phyloP scores from a whole-genome alignment of 2,113 vertebrate species.

The Gulo gulo region DNA sequence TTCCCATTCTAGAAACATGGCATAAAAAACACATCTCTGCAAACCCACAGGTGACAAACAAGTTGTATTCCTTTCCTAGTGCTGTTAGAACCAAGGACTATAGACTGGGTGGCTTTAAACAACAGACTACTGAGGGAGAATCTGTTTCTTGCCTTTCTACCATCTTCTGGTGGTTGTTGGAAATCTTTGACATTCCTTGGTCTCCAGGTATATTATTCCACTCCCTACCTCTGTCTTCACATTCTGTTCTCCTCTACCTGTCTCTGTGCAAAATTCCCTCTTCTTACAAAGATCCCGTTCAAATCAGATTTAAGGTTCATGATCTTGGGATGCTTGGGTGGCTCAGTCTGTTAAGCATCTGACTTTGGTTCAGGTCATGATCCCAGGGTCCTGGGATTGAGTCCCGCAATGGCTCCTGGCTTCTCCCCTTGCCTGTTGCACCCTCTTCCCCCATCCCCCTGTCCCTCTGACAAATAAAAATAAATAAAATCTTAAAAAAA shows the following conservation, averaged over 20 bases:
- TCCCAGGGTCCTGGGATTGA: too few relatives aligned
- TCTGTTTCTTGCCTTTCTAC: neutral
- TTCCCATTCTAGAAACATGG: neutral
- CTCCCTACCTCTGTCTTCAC: neutral
- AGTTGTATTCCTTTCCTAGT: neutral
- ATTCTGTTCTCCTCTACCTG: rapidly evolving
- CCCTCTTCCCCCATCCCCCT: too few relatives aligned
- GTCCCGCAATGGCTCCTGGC: too few relatives aligned
- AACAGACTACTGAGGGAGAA: neutral
- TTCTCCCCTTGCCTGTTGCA: too few relatives aligned
- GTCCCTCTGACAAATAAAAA: too few relatives aligned
- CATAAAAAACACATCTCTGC: neutral
- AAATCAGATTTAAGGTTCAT: neutral
- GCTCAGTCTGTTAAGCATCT: too few relatives aligned
- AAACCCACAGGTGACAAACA: neutral
- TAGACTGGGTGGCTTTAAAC: neutral
- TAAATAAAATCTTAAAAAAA: too few relatives aligned
- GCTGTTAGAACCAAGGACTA: neutral
- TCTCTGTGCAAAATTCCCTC: neutral
- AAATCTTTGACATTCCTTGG: neutral
- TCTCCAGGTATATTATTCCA: neutral
- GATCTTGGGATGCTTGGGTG: too few relatives aligned
- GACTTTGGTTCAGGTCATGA: too few relatives aligned
- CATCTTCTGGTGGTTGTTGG: neutral
- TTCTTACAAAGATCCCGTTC: neutral